Base-by-base conservation (phyloP, 2,113 vertebrate genomes). In the Lates calcarifer region DNA sequence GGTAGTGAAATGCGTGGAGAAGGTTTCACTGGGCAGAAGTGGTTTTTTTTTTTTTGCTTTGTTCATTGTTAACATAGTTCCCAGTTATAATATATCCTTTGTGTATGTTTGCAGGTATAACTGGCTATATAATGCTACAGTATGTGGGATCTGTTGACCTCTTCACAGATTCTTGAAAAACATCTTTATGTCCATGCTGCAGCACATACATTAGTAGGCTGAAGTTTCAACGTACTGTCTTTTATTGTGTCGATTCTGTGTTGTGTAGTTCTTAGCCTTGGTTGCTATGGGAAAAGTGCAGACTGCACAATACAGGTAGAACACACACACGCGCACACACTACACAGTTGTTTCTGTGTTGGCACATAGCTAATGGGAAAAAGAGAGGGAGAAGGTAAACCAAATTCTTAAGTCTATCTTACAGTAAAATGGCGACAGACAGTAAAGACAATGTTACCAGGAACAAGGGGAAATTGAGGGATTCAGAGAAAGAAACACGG, bases 271-370 rank as follows among this genome's bases (percentile, higher is more conserved):
- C 26, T 67, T 39, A 60, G 29, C 41, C 41, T 18, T 55, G 35
- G 43, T 63, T 56, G 65, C 29, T 47, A 57, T 41, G 66, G 37
- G 20, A 20, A 70, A 70, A 41, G 20, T 29, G 29, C 5, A 64
- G 49, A 57, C 43, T 24, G 18, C 45, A 65, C 41, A 51, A 18
- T 29, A 57, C 14, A 45, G 55, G 61, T 35, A 24, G 31, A 29
- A 39, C n/a, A 61, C 31, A 29, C 41, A 49, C 14, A 37, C 41
- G 33, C 33, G 33, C 31, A 62, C 29, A 60, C 39, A 35, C 33
- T 17, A 20, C 55, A 75, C 26, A 31, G n/a, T 39, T 47, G 26
- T 45, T 41, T 77, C 17, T 78, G 31, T 70, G 67, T 26, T 70
- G 22, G 57, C 49, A n/a, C 56, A 62, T 24, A 17, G 43, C 65